These are phyloP conservation scores for Melinaea menophilus DNA, from an alignment of 2,888 invertebrate genomes.

Conservation along the genomic window DNA sequence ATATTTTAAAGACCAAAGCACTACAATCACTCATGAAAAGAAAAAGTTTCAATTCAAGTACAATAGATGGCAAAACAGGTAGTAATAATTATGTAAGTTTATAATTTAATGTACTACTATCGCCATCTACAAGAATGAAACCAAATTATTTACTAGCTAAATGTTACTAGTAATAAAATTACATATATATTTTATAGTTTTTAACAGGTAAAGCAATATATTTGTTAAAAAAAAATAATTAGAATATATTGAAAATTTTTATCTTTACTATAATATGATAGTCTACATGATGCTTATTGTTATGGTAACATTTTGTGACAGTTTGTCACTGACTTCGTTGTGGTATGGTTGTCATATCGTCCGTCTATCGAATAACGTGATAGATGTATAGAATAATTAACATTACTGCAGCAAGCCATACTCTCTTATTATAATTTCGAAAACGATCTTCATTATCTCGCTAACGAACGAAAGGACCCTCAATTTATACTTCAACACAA, in stretches of 20 bases:
- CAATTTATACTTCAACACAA: conserved; percentile 51
- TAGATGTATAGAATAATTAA: conserved; percentile 74
- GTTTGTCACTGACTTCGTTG: conserved; percentile 75
- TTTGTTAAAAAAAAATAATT: no score
- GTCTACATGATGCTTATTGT: conserved; percentile 10
- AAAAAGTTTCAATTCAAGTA: no score
- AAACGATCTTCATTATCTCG: conserved; percentile 47
- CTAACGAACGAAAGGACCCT: conserved; percentile 43
- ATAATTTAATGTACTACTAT: no score
- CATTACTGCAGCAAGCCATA: conserved; percentile 59
- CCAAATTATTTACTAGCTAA: no score
- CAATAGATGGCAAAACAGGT: no score
- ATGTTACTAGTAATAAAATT: no score
- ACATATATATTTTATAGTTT: no score
- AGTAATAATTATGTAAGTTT: no score
- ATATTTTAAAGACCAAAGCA: no score
- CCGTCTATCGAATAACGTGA: conserved; percentile 66
- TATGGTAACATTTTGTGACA: conserved; percentile 51
- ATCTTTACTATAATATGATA: conserved; percentile 2
- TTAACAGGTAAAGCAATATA: no score
- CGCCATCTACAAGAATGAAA: no score
- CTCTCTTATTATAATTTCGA: conserved; percentile 43
- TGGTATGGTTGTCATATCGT: conserved; percentile 75
- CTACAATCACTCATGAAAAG: no score
- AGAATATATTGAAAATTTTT: background rate